Conservation (phyloP, 2,888 invertebrate genomes). For the Creontiades dilutus region DNA sequence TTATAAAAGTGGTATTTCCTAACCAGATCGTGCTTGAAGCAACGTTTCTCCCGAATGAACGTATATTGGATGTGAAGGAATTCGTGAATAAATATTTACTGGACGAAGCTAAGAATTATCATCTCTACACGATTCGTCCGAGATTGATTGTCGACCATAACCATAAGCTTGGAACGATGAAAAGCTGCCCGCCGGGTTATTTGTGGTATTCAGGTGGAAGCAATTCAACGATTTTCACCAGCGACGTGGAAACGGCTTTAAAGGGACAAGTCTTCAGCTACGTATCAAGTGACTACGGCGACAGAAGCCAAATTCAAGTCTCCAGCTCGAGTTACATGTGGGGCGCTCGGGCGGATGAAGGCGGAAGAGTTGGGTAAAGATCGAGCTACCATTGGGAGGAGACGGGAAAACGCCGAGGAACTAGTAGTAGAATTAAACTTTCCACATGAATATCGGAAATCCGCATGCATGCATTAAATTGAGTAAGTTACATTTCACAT, state of each 20-base stretch:
- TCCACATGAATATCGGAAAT: too few species aligned
- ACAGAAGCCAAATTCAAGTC: neutral
- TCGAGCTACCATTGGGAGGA: neutral
- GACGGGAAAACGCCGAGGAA: too few species aligned
- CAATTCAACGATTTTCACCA: neutral
- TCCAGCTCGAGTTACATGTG: constrained; percentile 10
- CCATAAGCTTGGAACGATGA: constrained; percentile 2
- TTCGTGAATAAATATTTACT: neutral
- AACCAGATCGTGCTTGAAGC: constrained; percentile 21
- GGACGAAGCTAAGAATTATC: constrained; percentile 31
- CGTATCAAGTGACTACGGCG: neutral
- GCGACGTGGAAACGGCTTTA: constrained; percentile 13
- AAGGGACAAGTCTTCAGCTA: constrained; percentile 22
- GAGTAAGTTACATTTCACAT: too few species aligned
- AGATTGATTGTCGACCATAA: constrained; percentile 5
- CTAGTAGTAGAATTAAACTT: too few species aligned
- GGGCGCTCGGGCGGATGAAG: neutral
- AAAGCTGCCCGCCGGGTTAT: constrained; percentile 20
- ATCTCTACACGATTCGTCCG: constrained; percentile 45
- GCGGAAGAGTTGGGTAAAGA: neutral
- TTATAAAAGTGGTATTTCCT: constrained; percentile 21
- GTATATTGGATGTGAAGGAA: neutral
- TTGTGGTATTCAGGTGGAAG: constrained; percentile 37
- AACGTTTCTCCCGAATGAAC: neutral
- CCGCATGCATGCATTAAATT: too few species aligned